Base-by-base conservation (phyloP, 2,888 invertebrate genomes). In the Saturnia pavonia region DNA sequence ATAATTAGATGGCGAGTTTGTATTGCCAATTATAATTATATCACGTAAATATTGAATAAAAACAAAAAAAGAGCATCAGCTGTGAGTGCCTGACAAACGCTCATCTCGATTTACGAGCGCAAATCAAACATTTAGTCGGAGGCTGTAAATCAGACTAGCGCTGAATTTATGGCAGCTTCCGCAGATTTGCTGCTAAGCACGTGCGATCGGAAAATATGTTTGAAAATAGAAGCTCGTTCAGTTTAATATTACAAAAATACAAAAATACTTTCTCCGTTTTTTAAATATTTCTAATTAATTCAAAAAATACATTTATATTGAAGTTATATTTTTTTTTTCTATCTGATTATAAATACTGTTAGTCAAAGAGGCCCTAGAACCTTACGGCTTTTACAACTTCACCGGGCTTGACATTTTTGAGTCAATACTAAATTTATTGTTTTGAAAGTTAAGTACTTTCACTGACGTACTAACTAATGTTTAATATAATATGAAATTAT, bases 81-180 rank as follows among this genome's bases (percentile, higher is more conserved):
- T 89, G 88, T 66, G 69, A 76, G 85, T 75, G 76, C 71, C 80
- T 88, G 90, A 89, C 90, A 87, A 82, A 85, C 83, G 91, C 87
- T 94, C 90, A 93, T 92, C 93, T 91, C 91, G 90, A 94, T 94
- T 92, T 92, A 92, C 89, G 91, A 82, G 90, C 88, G 84, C 90
- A 91, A 91, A 92, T 92, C 91, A 92, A 91, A 91, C 91, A 91
- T 91, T 92, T 91, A 91, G 91, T 82, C 85, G 84, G 81, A 74
- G 83, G 88, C 83, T 83, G 92, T 93, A 94, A 94, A 94, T 93
- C 93, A 92, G 92, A 83, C 88, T 91, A 84, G 81, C 80, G 78
- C 74, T 78, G 82, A 86, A 92, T 93, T 93, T 92, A 92, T 89
- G 84, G 87, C 81, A 77, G 79, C 77, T 79, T 78, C 78, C 78